Base-by-base conservation (phyloP, 2,797 vertebrate genomes). In the Lepidocolaptes lacrymiger region DNA sequence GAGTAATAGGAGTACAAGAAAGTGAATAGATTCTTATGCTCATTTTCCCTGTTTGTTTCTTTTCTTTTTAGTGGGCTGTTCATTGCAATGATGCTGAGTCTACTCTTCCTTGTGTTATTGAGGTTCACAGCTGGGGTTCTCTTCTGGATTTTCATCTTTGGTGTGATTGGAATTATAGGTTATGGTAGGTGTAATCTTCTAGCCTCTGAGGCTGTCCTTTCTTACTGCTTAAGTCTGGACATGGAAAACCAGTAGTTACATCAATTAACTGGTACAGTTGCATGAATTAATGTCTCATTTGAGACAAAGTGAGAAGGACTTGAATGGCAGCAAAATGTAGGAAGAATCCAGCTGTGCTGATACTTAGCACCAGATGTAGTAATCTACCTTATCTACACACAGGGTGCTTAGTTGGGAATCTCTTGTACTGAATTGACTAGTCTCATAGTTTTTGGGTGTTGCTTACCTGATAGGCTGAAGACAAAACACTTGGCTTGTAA, bases 61-160 rank as follows among this genome's bases (percentile, higher is more conserved):
- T 93, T 20, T 78, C 84, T 97, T 93, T 79, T 32, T 95, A 99
- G 99, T 56, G 98, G 98, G 62, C 97, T 99, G 95, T 98, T 98
- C 75, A 98, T 99, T 56, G 98, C 99, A 54, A 99, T 99, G 99
- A 43, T 98, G 81, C 97, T 99, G 93, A 99, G 99, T 88, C 98
- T 99, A 96, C 80, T 98, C 39, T 99, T 99, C 95, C 98, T 99
- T 96, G 97, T 99, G 58, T 98, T 99, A 67, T 87, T 99, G 96
- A 98, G 98, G 78, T 99, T 98, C 97, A 99, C 97, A 14, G 99
- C 99, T 27, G 99, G 98, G 36, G 96, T 98, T 51, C 98, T 99
- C 22, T 98, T 99, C 97, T 99, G 99, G 99, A 93, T 99, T 95
- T 98, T 99, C 95, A 98, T 99, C 91, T 96, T 98, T 26, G 98